These are phyloP conservation scores for Epistrophella euchroma DNA, from an alignment of 2,888 invertebrate genomes.

Conservation along the genomic window DNA sequence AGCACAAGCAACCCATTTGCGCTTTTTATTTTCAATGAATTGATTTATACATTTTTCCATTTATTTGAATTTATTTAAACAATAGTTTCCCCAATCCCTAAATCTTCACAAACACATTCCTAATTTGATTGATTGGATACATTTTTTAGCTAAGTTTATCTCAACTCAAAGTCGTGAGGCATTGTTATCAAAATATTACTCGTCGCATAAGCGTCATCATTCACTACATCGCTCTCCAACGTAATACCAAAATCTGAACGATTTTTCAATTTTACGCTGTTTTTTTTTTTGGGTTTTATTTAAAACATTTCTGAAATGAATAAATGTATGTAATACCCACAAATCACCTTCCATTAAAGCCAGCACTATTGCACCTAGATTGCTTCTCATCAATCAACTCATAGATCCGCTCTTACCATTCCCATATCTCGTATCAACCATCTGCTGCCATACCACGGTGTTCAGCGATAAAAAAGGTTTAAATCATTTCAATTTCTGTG, in stretches of 20 bases:
- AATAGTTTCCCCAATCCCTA: background rate
- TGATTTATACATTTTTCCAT: background rate
- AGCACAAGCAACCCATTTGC: no score
- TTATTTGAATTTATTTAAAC: background rate
- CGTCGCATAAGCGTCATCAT: background rate
- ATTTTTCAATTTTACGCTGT: conserved; percentile 7
- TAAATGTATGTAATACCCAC: conserved; percentile 41
- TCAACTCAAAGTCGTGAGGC: background rate
- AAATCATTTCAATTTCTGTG: conserved; percentile 39
- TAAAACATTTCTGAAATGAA: conserved; percentile 41
- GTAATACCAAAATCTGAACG: background rate
- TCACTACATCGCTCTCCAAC: background rate
- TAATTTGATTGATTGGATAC: conserved; percentile 11
- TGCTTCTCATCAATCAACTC: conserved; percentile 54
- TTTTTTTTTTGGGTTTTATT: background rate
- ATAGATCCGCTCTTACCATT: conserved; percentile 44
- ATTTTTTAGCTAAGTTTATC: conserved; percentile 7
- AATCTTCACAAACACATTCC: conserved; percentile 5
- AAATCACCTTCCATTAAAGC: conserved; percentile 51
- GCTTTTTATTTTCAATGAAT: background rate
- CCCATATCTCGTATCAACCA: conserved; percentile 19
- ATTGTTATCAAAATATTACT: conserved; percentile 5
- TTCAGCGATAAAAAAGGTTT: conserved; percentile 13
- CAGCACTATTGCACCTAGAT: conserved; percentile 31
- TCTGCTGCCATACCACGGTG: conserved; percentile 38